phyloP scores from a whole-genome alignment of 2,797 vertebrate genomes.

The Myotis planiceps region DNA sequence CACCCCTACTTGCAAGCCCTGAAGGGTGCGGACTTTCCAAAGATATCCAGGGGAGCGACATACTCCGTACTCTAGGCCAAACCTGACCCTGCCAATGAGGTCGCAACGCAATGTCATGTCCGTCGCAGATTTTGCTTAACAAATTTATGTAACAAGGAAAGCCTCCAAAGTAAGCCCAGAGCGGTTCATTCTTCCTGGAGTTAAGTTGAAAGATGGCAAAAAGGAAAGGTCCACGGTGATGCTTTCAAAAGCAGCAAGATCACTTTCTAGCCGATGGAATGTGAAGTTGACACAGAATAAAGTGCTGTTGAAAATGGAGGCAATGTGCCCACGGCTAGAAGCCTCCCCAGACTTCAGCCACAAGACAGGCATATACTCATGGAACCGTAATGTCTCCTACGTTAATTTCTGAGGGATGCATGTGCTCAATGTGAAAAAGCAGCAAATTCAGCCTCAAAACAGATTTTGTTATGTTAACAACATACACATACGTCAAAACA shows the following conservation, averaged over 20 bases:
- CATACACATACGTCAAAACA: neutral
- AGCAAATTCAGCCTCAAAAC: neutral
- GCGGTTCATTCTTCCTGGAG: slow-evolving; percentile 17
- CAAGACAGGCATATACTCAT: neutral
- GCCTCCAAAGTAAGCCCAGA: neutral
- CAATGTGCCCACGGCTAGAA: neutral
- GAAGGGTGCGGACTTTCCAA: neutral
- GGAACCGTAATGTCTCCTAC: neutral
- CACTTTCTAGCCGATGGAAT: neutral
- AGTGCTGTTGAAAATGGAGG: neutral
- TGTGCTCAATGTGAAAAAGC: neutral
- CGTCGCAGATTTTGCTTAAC: slow-evolving; percentile 20
- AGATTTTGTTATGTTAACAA: neutral
- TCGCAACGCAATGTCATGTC: neutral
- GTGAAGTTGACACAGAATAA: neutral
- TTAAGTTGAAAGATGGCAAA: slow-evolving; percentile 6
- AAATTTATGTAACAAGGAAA: slow-evolving; percentile 9
- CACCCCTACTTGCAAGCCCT: neutral
- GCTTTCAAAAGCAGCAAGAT: slow-evolving; percentile 6
- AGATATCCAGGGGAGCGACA: neutral
- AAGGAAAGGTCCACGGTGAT: neutral
- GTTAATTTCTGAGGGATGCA: neutral
- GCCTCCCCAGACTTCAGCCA: neutral
- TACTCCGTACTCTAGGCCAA: neutral
- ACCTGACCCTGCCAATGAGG: neutral